These are phyloP conservation scores for Hemicentrotus pulcherrimus DNA, from an alignment of 35 echinoderm and acorn worm species.

Conservation along the genomic window DNA sequence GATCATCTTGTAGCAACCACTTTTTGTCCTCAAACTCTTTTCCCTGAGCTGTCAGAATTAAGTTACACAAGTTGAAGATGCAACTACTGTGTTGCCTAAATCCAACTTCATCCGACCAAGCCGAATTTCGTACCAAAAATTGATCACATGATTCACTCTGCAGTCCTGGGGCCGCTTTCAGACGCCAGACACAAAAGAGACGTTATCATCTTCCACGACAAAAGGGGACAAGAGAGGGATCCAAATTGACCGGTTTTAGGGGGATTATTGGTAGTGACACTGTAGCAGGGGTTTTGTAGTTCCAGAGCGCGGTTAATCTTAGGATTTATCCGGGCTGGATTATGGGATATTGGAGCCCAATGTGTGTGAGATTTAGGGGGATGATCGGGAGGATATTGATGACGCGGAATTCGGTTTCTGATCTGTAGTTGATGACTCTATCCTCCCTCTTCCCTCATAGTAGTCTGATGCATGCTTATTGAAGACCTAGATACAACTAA, in stretches of 20 bases:
- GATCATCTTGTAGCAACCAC: not conserved
- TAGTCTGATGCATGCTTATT: not conserved
- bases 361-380: constrained; percentile 9
- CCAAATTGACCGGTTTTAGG: not conserved
- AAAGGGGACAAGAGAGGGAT: not conserved
- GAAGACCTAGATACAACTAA: not conserved
- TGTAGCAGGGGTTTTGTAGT: not conserved
- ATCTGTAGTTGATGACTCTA: not conserved
- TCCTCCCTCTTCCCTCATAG: not conserved
- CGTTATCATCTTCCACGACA: not conserved
- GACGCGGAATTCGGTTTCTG: constrained; percentile 9
- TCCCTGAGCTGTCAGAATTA: not conserved
- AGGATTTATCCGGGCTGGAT: not conserved
- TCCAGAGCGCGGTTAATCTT: not conserved
- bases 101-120: not conserved
- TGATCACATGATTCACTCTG: not conserved
- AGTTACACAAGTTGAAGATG: not conserved
- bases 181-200: constrained; percentile 1
- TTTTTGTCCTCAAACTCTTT: not conserved
- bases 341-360: not conserved
- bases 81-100: not conserved
- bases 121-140: not conserved
- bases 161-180: not conserved
- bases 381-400: not conserved
- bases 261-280: constrained; percentile 10